Evolutionary conservation across 2,113 vertebrate species (phyloP).

Genomic region (Carettochelys insculpta): DNA sequence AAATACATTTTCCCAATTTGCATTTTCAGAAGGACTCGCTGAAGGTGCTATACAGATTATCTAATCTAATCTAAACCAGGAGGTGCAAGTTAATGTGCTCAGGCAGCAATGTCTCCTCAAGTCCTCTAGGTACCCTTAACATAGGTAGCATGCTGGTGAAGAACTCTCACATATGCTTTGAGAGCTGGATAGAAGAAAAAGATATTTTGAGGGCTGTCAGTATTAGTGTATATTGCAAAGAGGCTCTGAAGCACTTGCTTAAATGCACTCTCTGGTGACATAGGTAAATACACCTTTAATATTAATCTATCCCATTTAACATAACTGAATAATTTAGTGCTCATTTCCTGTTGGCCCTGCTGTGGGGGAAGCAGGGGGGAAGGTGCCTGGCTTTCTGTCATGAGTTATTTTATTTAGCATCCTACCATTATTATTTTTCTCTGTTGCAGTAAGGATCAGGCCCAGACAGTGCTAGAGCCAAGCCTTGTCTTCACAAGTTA

Average conservation of each 20-base stretch:
- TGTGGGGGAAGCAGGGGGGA: too few relatives aligned
- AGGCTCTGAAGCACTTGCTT: not conserved
- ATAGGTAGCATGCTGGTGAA: not conserved
- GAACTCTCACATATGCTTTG: not conserved
- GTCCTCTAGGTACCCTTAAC: not conserved
- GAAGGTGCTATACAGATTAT: not conserved
- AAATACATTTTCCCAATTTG: not conserved
- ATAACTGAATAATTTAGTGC: not conserved
- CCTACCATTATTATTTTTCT: not conserved
- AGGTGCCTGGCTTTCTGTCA: not conserved
- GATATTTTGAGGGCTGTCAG: not conserved
- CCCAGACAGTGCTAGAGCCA: not conserved
- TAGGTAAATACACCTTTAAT: not conserved
- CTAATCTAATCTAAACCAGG: not conserved
- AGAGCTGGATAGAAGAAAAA: not conserved
- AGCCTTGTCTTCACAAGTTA: not conserved
- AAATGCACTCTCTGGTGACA: not conserved
- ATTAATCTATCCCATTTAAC: not conserved
- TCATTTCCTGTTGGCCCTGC: not conserved
- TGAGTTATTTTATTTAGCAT: not conserved
- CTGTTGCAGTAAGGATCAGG: not conserved
- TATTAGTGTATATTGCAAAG: not conserved
- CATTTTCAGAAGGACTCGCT: not conserved
- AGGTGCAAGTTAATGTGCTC: not conserved
- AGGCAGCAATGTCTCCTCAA: too few relatives aligned